phyloP scores from a whole-genome alignment of 1,140 invertebrate species.

The Epicauta chinensis region DNA sequence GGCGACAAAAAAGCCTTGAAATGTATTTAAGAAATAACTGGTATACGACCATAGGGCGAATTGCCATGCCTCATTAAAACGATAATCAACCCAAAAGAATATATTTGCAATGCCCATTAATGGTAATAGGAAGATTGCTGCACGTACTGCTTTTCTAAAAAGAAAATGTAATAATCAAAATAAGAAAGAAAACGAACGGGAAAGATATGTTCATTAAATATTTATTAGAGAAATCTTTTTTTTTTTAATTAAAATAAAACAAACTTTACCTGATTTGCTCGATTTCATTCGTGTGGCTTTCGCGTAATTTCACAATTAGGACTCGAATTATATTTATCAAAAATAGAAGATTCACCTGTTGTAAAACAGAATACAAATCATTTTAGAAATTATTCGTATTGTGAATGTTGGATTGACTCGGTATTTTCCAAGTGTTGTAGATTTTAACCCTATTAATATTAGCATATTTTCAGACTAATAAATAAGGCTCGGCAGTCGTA shows the following conservation, averaged over 20 bases:
- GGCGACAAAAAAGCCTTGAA: constrained; percentile 82
- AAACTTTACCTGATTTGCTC: constrained; percentile 66
- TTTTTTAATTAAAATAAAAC: background rate
- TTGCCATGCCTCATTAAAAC: constrained; percentile 56
- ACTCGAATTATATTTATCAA: constrained; percentile 80
- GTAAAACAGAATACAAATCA: constrained; percentile 32
- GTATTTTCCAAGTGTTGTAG: no score
- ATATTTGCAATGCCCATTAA: constrained; percentile 77
- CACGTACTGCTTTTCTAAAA: constrained; percentile 71
- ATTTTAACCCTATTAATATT: no score
- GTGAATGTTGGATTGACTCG: no score
- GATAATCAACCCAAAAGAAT: constrained; percentile 61
- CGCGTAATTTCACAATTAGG: constrained; percentile 72
- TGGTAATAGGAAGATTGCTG: constrained; percentile 71
- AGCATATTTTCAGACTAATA: no score
- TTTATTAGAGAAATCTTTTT: background rate
- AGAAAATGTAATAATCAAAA: constrained; percentile 3
- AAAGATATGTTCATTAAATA: no score
- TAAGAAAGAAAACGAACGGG: background rate
- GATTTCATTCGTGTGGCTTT: constrained; percentile 70
- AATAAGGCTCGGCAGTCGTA: no score
- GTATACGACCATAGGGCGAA: constrained; percentile 78
- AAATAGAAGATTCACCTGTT: constrained; percentile 76
- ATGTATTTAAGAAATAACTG: constrained; percentile 74
- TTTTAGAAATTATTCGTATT: no score